Percentiles rank a stretch among this genome's conserved stretches.
phyloP scores from a whole-genome alignment of 2,888 invertebrate genomes.

The Sarcophaga caerulescens region DNA sequence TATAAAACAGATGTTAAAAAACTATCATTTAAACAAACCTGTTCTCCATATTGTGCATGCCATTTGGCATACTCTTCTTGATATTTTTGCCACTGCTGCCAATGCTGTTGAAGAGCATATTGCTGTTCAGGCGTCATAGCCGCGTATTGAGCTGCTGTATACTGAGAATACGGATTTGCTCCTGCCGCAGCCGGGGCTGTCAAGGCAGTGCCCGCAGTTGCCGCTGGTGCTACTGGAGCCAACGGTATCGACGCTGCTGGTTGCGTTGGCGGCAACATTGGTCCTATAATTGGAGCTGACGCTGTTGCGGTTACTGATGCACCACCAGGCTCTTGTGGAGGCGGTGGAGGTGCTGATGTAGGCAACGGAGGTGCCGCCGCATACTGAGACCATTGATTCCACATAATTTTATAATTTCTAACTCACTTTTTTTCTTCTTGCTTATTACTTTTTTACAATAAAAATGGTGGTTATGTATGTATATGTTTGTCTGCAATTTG shows the following conservation, averaged over 20 bases:
- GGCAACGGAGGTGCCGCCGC: slow-evolving; percentile 58
- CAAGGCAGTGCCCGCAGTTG: background rate
- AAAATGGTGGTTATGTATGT: background rate
- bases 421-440: background rate
- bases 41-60: slow-evolving; percentile 81
- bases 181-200: slow-evolving; percentile 39
- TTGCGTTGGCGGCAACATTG: slow-evolving; percentile 64
- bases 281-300: slow-evolving; percentile 69
- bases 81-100: slow-evolving; percentile 81
- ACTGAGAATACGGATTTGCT: slow-evolving; percentile 74
- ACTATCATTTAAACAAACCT: slow-evolving; percentile 72
- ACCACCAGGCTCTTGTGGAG: slow-evolving; percentile 65
- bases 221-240: slow-evolving; percentile 6
- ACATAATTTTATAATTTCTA: slow-evolving; percentile 70
- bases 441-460: background rate
- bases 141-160: slow-evolving; percentile 79
- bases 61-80: slow-evolving; percentile 81
- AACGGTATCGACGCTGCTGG: slow-evolving; percentile 8
- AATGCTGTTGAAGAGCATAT: slow-evolving; percentile 80
- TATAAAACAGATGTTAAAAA: background rate
- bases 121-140: slow-evolving; percentile 80
- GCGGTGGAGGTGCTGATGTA: slow-evolving; percentile 71
- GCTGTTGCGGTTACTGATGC: slow-evolving; percentile 31
- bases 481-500: background rate
- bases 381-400: slow-evolving; percentile 76